Conservation (phyloP, 2,113 vertebrate species). For the Cryptotis parvus region DNA sequence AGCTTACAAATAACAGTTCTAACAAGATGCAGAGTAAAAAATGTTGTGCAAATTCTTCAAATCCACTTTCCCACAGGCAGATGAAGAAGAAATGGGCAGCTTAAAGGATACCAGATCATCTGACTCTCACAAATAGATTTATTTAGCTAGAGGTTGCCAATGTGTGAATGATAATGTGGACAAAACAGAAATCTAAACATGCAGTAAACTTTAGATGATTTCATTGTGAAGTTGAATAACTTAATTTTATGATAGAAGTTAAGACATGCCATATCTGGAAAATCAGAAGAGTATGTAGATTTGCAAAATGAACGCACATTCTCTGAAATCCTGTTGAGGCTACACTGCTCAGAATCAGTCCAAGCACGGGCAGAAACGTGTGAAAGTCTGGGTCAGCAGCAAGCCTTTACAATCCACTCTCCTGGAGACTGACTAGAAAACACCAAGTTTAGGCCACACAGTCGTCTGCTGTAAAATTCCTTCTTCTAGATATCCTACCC, state of each 20-base stretch:
- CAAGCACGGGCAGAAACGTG: background rate
- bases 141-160: background rate
- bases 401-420: constrained; percentile 35
- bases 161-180: background rate
- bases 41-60: background rate
- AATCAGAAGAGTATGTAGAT: background rate
- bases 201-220: background rate
- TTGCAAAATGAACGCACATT: background rate
- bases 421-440: constrained; percentile 43
- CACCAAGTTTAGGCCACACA: constrained; percentile 55
- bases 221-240: background rate
- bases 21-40: background rate
- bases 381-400: constrained; percentile 55
- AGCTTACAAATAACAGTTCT: background rate
- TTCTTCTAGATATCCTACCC: background rate
- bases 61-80: background rate
- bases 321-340: background rate
- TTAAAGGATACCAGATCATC: background rate
- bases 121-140: background rate
- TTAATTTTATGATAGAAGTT: background rate
- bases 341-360: constrained; percentile 47
- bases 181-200: constrained; percentile 10
- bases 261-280: background rate
- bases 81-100: background rate
- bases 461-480: constrained; percentile 1